Evolutionary conservation across 2,113 vertebrate species (phyloP), one percentile per base, ranked within the genome.

Genomic region (Leptobrachium ailaonicum): DNA sequence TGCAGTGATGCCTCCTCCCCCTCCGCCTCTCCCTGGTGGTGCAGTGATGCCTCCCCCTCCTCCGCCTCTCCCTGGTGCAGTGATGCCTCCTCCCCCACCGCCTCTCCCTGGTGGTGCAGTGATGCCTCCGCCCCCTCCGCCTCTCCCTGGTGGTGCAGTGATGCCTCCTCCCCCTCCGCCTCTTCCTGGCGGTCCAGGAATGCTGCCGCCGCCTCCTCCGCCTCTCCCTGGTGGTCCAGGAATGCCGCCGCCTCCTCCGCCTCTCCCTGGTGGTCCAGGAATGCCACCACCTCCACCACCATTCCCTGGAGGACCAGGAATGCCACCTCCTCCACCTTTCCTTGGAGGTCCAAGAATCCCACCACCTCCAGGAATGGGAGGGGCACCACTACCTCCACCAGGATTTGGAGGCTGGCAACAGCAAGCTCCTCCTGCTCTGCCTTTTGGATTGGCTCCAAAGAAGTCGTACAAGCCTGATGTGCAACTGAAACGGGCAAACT

Each of bases 401-500:
- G 88, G 83, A 2, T 91, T 93, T n/a, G 76, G 87, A 13, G 88
- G 86, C 2, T 83, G 90, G 85, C 88, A 86, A 66, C 85, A 84
- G 66, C 81, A 82, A 80, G 93, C 91, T 87, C 85, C 86, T 60
- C 85, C 68, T 53, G 67, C 82, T 44, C 86, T 96, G 64, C 95
- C 92, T 2, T 93, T 83, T 84, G 95, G 95, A 69, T 91, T 93
- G 3, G 71, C 89, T 72, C 91, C 94, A 72, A 95, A 96, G 88
- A 96, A 93, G 82, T 82, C 92, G 2, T 95, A 94, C 88, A 94
- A 94, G 78, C 94, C 94, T 75, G 94, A 95, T 40, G 87, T 94
- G 53, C 94, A 93, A 79, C 83, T 93, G 75, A 89, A 89, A 86
- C 94, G 94, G 72, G 92, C 92, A 82, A 94, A 91, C 70, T 95